Base-by-base conservation (phyloP, 2,888 invertebrate species). In the Pinctada fucata region DNA sequence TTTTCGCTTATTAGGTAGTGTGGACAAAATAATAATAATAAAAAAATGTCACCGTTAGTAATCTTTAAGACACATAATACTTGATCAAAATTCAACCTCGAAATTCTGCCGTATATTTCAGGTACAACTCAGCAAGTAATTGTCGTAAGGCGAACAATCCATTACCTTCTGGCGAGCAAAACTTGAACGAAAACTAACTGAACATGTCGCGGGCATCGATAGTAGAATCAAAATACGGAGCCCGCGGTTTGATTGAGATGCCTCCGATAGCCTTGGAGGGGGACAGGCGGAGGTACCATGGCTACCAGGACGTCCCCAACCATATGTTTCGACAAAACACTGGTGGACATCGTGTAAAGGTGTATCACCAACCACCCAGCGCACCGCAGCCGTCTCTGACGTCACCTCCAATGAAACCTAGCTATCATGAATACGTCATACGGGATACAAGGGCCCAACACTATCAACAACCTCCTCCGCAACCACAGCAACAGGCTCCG, bases 211-310 rank as follows among this genome's bases (percentile, higher is more conserved):
- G 58, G 13, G 58, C 8, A 13, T 70, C 78, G 16, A 72, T 78
- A 47, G 78, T 78, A 2, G 70, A 74, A 47, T 68, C 78, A 6
- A 78, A 78, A 49, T 78, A 74, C 47, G 78, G 78, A n/a, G 78
- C 74, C 10, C 68, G 78, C 51, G 72, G 74, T 3, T 50, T 78
- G 5, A 78, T 78, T 47, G 78, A 78, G 64, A 16, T 78, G 51
- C 78, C 78, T 5, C 69, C 74, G 51, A 64, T 78, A 64, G 69
- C 74, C 3, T 31, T 74, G 31, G 64, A n/a, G 2, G 31, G 10
- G 10, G 63, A 5, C 16, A 65, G 45, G 6, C 10, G 10, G 16
- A 3, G n/a, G 31, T 8, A 72, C 45, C 63, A 64, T 3, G 49
- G 66, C n/a, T 8, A 72, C 45, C 63, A 64, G 5, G 49, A 74